phyloP scores from a whole-genome alignment of 2,113 vertebrate species.

The Vulpes vulpes region DNA sequence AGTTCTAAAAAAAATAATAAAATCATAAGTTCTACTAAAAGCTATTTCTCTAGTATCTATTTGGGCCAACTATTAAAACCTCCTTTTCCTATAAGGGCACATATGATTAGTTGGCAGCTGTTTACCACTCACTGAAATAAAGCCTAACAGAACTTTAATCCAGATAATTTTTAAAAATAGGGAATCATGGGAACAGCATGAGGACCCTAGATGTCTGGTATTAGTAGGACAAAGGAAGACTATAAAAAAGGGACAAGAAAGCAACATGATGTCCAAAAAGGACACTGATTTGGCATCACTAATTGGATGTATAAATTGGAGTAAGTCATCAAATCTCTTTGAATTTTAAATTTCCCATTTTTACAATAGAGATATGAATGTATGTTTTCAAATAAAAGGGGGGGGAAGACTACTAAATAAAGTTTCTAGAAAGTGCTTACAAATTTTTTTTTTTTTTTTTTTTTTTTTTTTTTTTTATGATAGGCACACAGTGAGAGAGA shows the following conservation, averaged over 20 bases:
- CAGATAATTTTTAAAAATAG: neutral
- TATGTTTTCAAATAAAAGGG: neutral
- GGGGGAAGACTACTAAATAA: neutral
- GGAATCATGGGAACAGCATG: neutral
- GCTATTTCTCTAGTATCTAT: neutral
- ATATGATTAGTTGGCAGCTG: neutral
- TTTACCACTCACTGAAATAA: neutral
- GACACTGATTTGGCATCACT: neutral
- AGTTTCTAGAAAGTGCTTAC: neutral
- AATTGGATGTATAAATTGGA: neutral
- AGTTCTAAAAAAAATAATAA: neutral
- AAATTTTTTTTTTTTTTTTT: neutral
- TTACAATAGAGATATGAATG: neutral
- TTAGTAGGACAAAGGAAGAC: neutral
- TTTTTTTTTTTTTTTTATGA: too few relatives aligned
- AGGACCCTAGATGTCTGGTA: rapidly evolving
- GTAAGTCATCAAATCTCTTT: neutral
- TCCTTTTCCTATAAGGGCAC: neutral
- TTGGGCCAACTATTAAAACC: neutral
- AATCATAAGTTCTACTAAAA: neutral
- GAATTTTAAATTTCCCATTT: conserved; percentile 7
- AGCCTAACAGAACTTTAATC: neutral
- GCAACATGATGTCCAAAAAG: neutral
- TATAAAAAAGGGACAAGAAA: neutral
- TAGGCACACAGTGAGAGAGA: too few relatives aligned